Evolutionary conservation across 2,113 vertebrate species (phyloP).

Genomic region (Dasypus novemcinctus): DNA sequence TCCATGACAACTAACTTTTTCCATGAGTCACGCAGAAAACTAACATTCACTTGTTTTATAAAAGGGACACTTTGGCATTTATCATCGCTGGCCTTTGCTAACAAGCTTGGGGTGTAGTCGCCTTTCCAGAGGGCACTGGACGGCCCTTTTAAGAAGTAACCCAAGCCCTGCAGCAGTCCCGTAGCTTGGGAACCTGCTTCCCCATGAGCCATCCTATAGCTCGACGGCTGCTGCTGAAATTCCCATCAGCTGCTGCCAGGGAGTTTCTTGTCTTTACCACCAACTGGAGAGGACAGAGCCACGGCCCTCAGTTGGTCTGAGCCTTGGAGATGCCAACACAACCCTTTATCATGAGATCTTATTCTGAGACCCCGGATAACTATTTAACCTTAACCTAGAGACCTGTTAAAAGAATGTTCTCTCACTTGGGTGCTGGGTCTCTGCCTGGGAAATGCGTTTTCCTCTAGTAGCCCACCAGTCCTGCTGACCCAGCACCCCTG

Average conservation of each 20-base stretch:
- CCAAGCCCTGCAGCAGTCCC: neutral
- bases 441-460: neutral
- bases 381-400: neutral
- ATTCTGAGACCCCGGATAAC: neutral
- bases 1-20: slow-evolving; percentile 57
- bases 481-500: neutral
- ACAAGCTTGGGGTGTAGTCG: neutral
- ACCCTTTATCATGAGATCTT: neutral
- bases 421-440: neutral
- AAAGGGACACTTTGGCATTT: slow-evolving; percentile 42
- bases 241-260: neutral
- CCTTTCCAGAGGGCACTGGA: neutral
- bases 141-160: neutral
- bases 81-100: neutral
- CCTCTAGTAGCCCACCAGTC: neutral
- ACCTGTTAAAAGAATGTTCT: neutral
- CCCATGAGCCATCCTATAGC: rapidly evolving
- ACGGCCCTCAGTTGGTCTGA: neutral
- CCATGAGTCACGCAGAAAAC: slow-evolving; percentile 75
- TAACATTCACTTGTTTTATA: slow-evolving; percentile 38
- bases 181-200: neutral
- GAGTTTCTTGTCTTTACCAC: neutral
- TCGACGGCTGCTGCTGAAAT: neutral
- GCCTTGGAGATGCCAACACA: neutral
- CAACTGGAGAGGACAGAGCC: neutral